Evolutionary conservation across 2,797 vertebrate species (phyloP), one percentile per base, ranked within the genome.

Genomic region (Myotis findleyi): DNA sequence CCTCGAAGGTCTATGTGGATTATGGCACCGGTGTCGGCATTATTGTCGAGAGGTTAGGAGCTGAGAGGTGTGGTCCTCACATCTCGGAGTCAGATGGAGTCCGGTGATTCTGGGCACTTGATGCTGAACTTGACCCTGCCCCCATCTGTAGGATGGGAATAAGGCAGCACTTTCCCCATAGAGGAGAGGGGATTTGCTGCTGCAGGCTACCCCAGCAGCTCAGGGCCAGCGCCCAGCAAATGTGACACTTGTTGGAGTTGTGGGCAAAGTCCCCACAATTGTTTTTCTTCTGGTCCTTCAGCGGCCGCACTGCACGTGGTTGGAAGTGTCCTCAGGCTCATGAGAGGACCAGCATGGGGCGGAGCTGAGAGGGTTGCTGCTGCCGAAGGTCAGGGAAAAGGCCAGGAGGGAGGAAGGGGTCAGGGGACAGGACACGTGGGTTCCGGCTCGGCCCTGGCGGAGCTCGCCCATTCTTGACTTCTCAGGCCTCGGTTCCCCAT

Each of bases 1-100:
- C 49, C 51, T 69, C 0, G 5, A 23, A 5, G 71, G 25, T 21
- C 12, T 20, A 10, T 0, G 0, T 27, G 72, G 49, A 0, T 1
- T 36, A 11, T 5, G 2, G 23, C 47, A 5, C 47, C 0, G 36
- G 44, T 68, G n/a, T 25, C 1, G 1, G 10, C 30, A 27, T n/a
- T 27, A 17, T 1, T 68, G 33, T 27, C 1, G 6, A 49, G 80
- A n/a, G 51, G 71, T 69, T 51, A 27, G 30, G 30, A 17, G 62
- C 16, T 33, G 80, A 3, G 20, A 30, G 72, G 38, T 49, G 10
- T 0, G 30, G 27, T 23, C 55, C 84, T 73, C 57, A 21, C 57
- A 7, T 82, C 51, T 38, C 3, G 3, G 51, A 44, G 64, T 83
- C 69, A 7, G 57, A 6, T 30, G 36, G 30, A 81, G 23, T 27